Evolutionary conservation across 2,113 vertebrate genomes (phyloP).

Genomic region (Riparia riparia): DNA sequence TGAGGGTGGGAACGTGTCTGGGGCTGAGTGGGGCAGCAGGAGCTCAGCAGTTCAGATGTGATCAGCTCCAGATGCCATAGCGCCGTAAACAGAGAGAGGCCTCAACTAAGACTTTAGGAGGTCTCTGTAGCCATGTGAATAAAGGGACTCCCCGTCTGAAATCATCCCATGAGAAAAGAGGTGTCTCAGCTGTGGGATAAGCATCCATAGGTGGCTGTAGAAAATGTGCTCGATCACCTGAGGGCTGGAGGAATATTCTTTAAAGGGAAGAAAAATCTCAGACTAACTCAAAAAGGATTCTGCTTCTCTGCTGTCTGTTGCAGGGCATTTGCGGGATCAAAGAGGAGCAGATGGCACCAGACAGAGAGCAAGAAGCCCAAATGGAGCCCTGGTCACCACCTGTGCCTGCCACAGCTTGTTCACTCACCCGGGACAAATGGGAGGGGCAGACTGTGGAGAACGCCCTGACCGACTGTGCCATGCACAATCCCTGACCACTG

Average conservation of each 20-base stretch:
- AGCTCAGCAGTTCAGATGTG: not conserved
- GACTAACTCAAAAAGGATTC: not conserved
- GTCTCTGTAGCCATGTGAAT: not conserved
- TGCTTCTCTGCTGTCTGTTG: not conserved
- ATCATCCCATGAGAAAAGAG: not conserved
- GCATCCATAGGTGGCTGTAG: not conserved
- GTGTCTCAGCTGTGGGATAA: not conserved
- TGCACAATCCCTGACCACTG: not conserved
- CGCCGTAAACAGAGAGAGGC: not conserved
- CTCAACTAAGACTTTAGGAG: not conserved
- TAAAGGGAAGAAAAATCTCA: not conserved
- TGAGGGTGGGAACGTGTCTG: not conserved
- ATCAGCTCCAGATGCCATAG: not conserved
- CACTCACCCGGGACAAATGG: not conserved
- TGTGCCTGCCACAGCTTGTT: slow-evolving; percentile 31
- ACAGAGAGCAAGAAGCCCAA: not conserved
- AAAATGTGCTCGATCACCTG: not conserved
- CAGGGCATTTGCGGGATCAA: not conserved
- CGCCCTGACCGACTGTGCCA: not conserved
- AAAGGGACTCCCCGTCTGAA: not conserved
- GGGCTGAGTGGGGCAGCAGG: not conserved
- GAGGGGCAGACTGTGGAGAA: not conserved
- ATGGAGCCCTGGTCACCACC: not conserved
- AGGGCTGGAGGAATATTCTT: not conserved
- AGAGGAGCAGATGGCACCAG: slow-evolving; percentile 39